Conservation (phyloP, 2,888 invertebrate species). For the Ormia ochracea region DNA sequence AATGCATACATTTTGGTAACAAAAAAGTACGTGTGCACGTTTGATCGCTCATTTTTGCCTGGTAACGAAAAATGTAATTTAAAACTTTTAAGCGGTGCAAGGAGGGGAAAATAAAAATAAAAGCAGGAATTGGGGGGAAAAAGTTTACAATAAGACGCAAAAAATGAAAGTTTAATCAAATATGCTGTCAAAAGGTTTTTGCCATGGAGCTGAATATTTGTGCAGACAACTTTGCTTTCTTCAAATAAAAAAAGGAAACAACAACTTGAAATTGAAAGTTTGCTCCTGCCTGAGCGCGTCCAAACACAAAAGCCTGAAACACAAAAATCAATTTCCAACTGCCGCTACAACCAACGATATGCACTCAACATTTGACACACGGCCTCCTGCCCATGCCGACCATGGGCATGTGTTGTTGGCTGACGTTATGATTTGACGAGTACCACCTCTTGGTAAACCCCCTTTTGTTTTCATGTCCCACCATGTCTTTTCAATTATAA, state of each 20-base stretch:
- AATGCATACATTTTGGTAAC: slow-evolving; percentile 36
- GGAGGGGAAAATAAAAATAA: no score
- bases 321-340: slow-evolving; percentile 15
- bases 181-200: slow-evolving; percentile 53
- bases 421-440: slow-evolving; percentile 44
- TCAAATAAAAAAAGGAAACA: slow-evolving; percentile 11
- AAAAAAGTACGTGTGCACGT: not conserved
- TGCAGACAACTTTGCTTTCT: slow-evolving; percentile 36
- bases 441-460: slow-evolving; percentile 42
- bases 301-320: slow-evolving; percentile 32
- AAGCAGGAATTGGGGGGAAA: slow-evolving; percentile 2
- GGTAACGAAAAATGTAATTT: slow-evolving; percentile 56
- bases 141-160: slow-evolving; percentile 5
- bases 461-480: slow-evolving; percentile 22
- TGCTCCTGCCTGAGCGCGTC: slow-evolving; percentile 39
- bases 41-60: slow-evolving; percentile 15
- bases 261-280: slow-evolving; percentile 44
- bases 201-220: slow-evolving; percentile 26
- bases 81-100: slow-evolving; percentile 26
- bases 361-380: slow-evolving; percentile 12
- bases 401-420: not conserved
- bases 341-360: not conserved
- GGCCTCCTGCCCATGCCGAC: not conserved
- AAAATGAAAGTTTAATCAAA: slow-evolving; percentile 55
- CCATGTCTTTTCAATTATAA: slow-evolving; percentile 33